These are phyloP conservation scores for Rhingia rostrata DNA, from an alignment of 2,888 invertebrate genomes.

Conservation along the genomic window DNA sequence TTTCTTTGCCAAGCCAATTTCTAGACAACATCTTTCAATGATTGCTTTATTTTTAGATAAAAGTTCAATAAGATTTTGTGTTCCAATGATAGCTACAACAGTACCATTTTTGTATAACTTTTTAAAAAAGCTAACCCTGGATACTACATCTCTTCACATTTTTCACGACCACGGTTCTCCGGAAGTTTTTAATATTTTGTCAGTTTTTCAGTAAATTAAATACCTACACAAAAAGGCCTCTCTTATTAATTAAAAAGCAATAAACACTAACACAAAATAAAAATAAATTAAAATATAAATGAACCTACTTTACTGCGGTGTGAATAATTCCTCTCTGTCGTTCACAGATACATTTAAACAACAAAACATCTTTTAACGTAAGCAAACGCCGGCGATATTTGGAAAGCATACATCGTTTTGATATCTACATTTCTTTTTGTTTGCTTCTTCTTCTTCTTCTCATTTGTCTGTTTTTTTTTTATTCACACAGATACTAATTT, in stretches of 20 bases:
- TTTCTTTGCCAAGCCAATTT: no score
- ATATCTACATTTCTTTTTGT: slow-evolving; percentile 9
- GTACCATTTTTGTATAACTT: no score
- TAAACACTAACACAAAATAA: slow-evolving; percentile 40
- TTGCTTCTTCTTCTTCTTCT: neutral
- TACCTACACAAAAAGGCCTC: slow-evolving; percentile 1
- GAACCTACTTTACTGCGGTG: neutral
- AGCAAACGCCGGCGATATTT: slow-evolving; percentile 49
- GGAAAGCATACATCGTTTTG: slow-evolving; percentile 11
- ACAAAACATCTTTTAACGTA: neutral
- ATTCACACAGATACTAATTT: slow-evolving; percentile 19
- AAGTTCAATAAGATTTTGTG: no score
- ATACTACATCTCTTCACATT: no score
- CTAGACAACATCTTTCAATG: no score
- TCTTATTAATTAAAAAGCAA: slow-evolving; percentile 15
- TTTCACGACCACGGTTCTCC: no score
- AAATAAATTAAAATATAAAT: slow-evolving; percentile 7
- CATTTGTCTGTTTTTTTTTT: no score
- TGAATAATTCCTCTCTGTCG: slow-evolving; percentile 2
- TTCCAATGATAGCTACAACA: no score
- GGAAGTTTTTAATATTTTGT: no score
- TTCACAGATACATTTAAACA: neutral
- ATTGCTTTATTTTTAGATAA: no score
- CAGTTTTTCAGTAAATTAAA: no score
- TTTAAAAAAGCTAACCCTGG: no score